Percentiles rank a stretch among this genome's conserved stretches.
phyloP scores from a whole-genome alignment of 1,140 invertebrate genomes.

The Platorchestia sp. region DNA sequence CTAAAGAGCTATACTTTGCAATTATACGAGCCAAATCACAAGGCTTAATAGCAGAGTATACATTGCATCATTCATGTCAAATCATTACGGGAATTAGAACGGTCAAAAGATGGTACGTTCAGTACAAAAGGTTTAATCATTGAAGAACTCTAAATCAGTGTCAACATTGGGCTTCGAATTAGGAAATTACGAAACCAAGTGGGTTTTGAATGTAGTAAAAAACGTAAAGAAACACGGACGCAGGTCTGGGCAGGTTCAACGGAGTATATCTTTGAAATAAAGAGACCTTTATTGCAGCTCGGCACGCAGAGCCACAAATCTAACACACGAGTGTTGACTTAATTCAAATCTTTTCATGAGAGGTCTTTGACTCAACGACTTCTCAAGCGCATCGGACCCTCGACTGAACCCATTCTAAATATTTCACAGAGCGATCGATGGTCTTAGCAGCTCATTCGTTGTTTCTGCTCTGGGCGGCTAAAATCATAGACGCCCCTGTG shows the following conservation, averaged over 20 bases:
- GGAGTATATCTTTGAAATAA: neutral
- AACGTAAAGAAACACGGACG: neutral
- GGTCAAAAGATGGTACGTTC: neutral
- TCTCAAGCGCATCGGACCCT: no score
- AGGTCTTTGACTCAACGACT: no score
- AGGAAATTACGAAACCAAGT: neutral
- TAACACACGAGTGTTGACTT: neutral
- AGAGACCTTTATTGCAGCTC: neutral
- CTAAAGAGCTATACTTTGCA: neutral
- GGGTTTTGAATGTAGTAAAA: neutral
- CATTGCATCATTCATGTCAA: neutral
- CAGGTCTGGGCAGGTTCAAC: neutral
- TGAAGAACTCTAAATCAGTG: neutral
- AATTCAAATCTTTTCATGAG: neutral
- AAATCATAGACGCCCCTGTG: no score
- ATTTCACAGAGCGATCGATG: no score
- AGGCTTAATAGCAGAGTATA: neutral
- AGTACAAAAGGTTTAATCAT: neutral
- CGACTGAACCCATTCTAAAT: no score
- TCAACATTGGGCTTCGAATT: neutral
- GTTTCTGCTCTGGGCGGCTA: no score
- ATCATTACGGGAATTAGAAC: neutral
- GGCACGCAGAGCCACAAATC: neutral
- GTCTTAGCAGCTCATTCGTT: no score
- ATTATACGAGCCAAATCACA: neutral